Conservation (phyloP, 53 echinoderm and acorn worm genomes). For the Echinometra lucunter region DNA sequence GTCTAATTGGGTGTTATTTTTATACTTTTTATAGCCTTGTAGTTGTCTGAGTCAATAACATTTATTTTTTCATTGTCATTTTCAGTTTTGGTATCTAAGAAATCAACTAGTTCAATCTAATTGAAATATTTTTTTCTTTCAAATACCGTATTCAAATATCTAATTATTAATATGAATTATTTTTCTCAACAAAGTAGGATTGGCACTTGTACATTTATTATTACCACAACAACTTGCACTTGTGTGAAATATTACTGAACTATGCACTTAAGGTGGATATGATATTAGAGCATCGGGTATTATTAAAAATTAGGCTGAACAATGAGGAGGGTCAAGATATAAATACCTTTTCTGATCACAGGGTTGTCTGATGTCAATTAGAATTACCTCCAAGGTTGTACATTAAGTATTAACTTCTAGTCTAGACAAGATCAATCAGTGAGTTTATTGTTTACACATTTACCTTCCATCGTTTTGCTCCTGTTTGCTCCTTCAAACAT, state of each 20-base stretch:
- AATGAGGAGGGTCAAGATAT: neutral
- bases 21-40: too few relatives aligned
- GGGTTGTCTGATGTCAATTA: neutral
- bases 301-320: neutral
- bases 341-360: neutral
- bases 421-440: conserved; percentile 29
- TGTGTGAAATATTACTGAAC: neutral
- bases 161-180: too few relatives aligned
- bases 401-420: neutral
- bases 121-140: too few relatives aligned
- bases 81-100: too few relatives aligned
- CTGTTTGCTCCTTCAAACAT: too few relatives aligned
- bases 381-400: neutral
- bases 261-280: neutral
- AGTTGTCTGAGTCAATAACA: too few relatives aligned
- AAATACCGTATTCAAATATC: too few relatives aligned
- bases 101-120: too few relatives aligned
- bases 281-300: neutral
- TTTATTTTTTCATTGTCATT: too few relatives aligned
- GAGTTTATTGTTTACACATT: neutral
- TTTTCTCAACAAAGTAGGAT: too few relatives aligned
- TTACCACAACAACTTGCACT: too few relatives aligned
- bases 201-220: too few relatives aligned
- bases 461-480: neutral
- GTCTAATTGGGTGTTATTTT: neutral